A percentile compares a stretch with the other conserved stretches of the same genome.
These are phyloP conservation scores for Turnix velox DNA, from an alignment of 2,113 vertebrate species.

Conservation along the genomic window DNA sequence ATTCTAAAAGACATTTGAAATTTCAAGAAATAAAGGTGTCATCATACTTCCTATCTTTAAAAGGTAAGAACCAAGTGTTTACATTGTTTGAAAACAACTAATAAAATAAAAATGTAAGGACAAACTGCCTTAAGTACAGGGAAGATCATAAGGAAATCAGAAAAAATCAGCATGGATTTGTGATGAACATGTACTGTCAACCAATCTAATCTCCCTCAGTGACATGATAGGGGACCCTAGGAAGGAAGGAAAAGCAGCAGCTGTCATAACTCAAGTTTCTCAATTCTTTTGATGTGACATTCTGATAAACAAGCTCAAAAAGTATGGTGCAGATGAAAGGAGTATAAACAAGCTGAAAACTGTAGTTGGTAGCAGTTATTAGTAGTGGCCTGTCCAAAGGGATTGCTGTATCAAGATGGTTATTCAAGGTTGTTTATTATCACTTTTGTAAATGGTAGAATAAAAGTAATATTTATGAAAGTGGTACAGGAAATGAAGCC, in stretches of 20 bases:
- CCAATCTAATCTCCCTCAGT: neutral
- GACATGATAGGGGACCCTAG: neutral
- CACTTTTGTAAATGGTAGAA: neutral
- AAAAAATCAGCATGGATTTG: neutral
- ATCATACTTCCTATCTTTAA: neutral
- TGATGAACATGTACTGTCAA: neutral
- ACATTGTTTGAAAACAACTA: neutral
- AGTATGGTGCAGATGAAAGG: neutral
- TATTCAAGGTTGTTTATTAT: neutral
- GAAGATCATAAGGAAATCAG: neutral
- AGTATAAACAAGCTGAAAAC: neutral
- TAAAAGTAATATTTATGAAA: neutral
- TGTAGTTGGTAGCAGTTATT: neutral
- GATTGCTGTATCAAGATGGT: neutral
- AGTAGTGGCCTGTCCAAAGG: neutral
- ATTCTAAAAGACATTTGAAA: neutral
- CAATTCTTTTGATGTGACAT: conserved; percentile 39
- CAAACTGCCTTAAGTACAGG: neutral
- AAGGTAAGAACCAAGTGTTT: neutral
- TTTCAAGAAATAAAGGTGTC: neutral
- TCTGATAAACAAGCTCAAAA: conserved; percentile 10
- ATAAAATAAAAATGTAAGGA: neutral
- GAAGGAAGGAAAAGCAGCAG: neutral
- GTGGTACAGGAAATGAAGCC: neutral
- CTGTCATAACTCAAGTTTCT: neutral